Evolutionary conservation across 2,888 invertebrate species (phyloP).

Genomic region (Trissolcus brochymenae): DNA sequence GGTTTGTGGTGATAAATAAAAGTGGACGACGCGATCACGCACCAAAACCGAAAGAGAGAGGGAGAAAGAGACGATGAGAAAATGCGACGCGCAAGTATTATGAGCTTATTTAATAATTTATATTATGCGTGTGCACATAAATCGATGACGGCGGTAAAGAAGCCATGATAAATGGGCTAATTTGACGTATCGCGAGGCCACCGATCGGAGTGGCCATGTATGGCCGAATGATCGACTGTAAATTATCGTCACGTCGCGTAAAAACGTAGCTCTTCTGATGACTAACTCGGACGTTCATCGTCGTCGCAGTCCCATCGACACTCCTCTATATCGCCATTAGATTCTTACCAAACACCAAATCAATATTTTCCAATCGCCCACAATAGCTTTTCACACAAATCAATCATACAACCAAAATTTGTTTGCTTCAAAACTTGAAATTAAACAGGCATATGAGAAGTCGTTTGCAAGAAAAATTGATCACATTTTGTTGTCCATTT

Average conservation of each 20-base stretch:
- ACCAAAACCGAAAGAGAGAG: conserved; percentile 17
- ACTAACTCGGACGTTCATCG: conserved; percentile 67
- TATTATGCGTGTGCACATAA: conserved; percentile 75
- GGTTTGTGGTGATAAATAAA: conserved; percentile 57
- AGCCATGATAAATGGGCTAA: conserved; percentile 75
- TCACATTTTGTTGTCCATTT: not conserved
- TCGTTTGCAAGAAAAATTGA: too few species aligned
- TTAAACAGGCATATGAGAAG: too few species aligned
- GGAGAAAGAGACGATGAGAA: conserved; percentile 39
- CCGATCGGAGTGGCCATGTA: conserved; percentile 71
- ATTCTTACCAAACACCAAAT: conserved; percentile 24
- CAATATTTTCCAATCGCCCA: conserved; percentile 25
- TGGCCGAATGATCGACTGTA: conserved; percentile 75
- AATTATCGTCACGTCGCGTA: conserved; percentile 74
- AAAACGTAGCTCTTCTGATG: conserved; percentile 65
- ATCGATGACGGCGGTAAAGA: conserved; percentile 71
- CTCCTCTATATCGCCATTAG: conserved; percentile 52
- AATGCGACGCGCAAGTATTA: conserved; percentile 46
- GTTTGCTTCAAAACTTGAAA: too few species aligned
- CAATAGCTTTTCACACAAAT: not conserved
- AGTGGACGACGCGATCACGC: conserved; percentile 46
- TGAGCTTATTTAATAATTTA: conserved; percentile 75
- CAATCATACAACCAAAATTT: not conserved
- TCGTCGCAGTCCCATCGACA: conserved; percentile 71
- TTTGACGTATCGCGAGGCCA: conserved; percentile 75